These are phyloP conservation scores for Prenolepis imparis DNA, from an alignment of 2,888 invertebrate species.

Conservation along the genomic window DNA sequence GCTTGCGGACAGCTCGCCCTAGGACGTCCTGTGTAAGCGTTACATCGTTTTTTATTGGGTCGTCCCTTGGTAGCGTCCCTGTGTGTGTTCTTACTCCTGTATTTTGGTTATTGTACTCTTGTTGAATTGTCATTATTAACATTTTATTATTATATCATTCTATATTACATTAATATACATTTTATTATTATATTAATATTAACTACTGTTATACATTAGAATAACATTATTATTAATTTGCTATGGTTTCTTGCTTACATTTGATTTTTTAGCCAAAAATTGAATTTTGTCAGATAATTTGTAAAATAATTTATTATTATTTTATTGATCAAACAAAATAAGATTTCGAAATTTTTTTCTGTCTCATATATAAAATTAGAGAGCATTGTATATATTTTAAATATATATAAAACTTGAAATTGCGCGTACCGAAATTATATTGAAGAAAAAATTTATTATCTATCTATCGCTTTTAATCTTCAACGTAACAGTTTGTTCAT, in stretches of 20 bases:
- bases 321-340: neutral
- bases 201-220: neutral
- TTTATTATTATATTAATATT: neutral
- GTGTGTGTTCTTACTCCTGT: slow-evolving; percentile 1
- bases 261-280: neutral
- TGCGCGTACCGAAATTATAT: neutral
- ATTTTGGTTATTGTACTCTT: neutral
- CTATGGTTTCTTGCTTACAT: neutral
- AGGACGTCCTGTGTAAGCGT: slow-evolving; percentile 77
- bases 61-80: neutral
- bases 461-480: neutral
- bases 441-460: neutral
- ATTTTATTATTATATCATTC: neutral
- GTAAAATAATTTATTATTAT: neutral
- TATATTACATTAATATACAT: neutral
- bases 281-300: neutral
- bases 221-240: neutral
- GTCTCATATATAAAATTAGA: neutral
- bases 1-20: slow-evolving; percentile 82
- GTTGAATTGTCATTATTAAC: neutral
- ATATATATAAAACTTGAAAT: neutral
- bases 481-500: neutral
- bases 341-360: neutral
- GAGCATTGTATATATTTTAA: neutral
- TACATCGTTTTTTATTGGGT: slow-evolving; percentile 9